A percentile compares a stretch with the other conserved stretches of the same genome.
These are phyloP conservation scores for Cynopterus sphinx DNA, from an alignment of 2,797 vertebrate species.

Conservation along the genomic window DNA sequence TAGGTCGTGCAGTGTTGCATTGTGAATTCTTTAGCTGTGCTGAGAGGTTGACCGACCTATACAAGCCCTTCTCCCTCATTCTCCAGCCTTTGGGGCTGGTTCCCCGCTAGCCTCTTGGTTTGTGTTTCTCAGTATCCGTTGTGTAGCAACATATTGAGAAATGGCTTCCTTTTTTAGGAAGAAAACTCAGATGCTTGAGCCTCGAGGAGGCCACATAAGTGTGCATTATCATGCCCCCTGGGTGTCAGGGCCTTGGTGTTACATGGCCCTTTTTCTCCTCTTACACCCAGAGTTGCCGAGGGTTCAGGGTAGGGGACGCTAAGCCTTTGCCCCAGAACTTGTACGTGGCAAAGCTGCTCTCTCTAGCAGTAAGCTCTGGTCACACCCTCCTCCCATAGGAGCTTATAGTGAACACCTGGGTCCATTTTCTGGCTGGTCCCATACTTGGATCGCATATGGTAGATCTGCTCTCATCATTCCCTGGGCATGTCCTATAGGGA, in stretches of 20 bases:
- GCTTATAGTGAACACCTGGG: neutral
- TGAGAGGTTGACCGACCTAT: fast-evolving
- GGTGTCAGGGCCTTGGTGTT: neutral
- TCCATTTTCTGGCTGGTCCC: neutral
- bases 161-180: conserved; percentile 70
- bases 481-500: fast-evolving
- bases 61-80: neutral
- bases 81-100: neutral
- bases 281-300: neutral
- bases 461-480: neutral
- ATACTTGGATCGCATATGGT: neutral
- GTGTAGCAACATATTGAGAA: conserved; percentile 78
- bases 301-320: neutral
- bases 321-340: fast-evolving
- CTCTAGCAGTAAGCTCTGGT: neutral
- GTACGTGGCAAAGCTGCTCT: neutral
- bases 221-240: neutral
- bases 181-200: conserved; percentile 41
- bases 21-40: neutral
- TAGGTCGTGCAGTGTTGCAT: neutral
- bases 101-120: neutral
- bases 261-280: neutral
- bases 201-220: neutral
- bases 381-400: neutral
- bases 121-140: conserved; percentile 58